phyloP scores from a whole-genome alignment of 2,113 vertebrate genomes.

The Paratilapia polleni region DNA sequence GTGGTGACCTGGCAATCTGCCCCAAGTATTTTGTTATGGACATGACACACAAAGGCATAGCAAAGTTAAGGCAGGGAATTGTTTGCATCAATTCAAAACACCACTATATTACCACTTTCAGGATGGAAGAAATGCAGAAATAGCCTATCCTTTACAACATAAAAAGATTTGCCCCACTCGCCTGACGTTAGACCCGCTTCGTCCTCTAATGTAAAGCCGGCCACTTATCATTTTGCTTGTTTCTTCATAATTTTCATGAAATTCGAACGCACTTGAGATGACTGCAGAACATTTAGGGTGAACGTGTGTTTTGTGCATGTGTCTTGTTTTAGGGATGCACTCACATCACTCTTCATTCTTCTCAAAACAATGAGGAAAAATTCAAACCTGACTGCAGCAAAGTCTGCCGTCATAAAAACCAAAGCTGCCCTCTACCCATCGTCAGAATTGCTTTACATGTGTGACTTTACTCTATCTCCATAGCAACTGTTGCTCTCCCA shows the following conservation, averaged over 20 bases:
- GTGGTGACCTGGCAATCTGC: background rate
- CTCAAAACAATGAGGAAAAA: constrained; percentile 10
- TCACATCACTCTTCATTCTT: background rate
- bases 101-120: background rate
- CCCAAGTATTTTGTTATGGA: background rate
- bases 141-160: background rate
- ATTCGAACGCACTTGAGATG: background rate
- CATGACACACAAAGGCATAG: no score
- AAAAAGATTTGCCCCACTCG: background rate
- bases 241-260: background rate
- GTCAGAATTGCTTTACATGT: constrained; percentile 66
- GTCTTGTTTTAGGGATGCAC: background rate
- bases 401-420: constrained; percentile 13
- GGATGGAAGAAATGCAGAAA: background rate
- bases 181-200: background rate
- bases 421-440: constrained; percentile 51
- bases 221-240: background rate
- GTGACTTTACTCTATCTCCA: constrained; percentile 78
- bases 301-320: background rate
- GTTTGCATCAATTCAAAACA: background rate
- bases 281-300: background rate
- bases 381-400: constrained; percentile 25
- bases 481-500: constrained; percentile 80
- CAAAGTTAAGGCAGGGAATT: background rate
- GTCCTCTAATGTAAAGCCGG: background rate